phyloP scores from a whole-genome alignment of 2,797 vertebrate species.

The Phoeniculus purpureus region DNA sequence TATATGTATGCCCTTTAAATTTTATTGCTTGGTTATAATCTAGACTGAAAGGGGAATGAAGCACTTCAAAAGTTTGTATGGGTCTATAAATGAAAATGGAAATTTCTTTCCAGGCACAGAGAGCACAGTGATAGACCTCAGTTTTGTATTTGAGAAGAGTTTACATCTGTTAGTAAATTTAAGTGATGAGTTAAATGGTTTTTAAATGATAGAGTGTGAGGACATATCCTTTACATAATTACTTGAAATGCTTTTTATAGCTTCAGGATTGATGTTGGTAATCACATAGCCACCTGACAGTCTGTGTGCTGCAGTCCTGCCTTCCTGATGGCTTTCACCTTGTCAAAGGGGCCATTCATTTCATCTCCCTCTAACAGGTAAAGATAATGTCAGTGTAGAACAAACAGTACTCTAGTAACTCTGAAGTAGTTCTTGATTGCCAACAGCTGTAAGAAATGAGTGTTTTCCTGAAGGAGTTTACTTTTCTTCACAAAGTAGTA shows the following conservation, averaged over 20 bases:
- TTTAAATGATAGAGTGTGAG: constrained; percentile 54
- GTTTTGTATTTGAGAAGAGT: constrained; percentile 17
- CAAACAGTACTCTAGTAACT: background rate
- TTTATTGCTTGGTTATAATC: background rate
- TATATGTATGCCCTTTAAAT: background rate
- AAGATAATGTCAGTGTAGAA: constrained; percentile 15
- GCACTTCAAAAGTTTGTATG: constrained; percentile 24
- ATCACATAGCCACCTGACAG: constrained; percentile 39
- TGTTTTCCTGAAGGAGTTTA: background rate
- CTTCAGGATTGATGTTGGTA: constrained; percentile 48
- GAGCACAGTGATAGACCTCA: background rate
- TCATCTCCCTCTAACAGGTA: background rate
- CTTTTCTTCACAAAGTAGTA: background rate
- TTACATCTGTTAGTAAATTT: constrained; percentile 70
- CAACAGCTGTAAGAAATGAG: background rate
- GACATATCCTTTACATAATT: constrained; percentile 61
- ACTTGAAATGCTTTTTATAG: constrained; percentile 55
- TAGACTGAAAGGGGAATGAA: background rate
- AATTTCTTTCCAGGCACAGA: background rate
- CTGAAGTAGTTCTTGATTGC: background rate
- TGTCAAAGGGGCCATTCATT: background rate
- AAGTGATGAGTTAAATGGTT: constrained; percentile 62
- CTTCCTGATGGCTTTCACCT: constrained; percentile 55
- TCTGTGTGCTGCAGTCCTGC: constrained; percentile 7
- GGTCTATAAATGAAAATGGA: constrained; percentile 31